Evolutionary conservation across 2,113 vertebrate species (phyloP).

Genomic region (Cyprinodon brontotheroides): DNA sequence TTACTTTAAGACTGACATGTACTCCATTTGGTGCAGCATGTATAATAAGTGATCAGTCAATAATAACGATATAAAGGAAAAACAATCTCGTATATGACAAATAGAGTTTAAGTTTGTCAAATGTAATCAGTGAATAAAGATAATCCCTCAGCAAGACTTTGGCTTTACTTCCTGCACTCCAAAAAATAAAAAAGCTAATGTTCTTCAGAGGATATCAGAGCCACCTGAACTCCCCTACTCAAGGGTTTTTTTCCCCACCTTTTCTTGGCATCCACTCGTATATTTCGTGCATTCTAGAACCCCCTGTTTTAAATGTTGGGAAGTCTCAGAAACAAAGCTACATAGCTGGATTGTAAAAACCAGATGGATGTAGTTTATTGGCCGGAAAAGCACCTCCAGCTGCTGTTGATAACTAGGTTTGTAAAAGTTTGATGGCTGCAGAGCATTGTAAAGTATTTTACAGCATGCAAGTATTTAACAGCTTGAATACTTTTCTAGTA

Average conservation of each 20-base stretch:
- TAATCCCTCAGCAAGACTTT: background rate
- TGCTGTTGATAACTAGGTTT: background rate
- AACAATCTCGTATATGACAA: background rate
- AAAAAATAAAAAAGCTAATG: background rate
- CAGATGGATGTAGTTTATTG: slow-evolving; percentile 27
- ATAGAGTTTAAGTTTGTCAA: background rate
- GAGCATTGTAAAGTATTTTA: slow-evolving; percentile 2
- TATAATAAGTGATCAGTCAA: background rate
- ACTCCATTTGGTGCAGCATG: background rate
- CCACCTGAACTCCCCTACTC: background rate
- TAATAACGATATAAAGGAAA: background rate
- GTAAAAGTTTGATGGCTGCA: background rate
- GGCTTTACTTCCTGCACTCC: background rate
- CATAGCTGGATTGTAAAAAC: slow-evolving; percentile 1
- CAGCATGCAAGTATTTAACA: background rate
- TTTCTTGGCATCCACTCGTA: background rate
- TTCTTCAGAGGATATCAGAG: background rate
- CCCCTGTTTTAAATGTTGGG: background rate
- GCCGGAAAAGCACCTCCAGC: slow-evolving; percentile 19
- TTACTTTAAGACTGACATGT: background rate
- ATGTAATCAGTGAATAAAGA: background rate
- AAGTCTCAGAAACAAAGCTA: background rate
- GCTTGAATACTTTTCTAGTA: background rate
- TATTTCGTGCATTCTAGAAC: background rate
- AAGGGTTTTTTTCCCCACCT: background rate